phyloP scores from a whole-genome alignment of 2,113 vertebrate genomes.

The Macquaria australasica region DNA sequence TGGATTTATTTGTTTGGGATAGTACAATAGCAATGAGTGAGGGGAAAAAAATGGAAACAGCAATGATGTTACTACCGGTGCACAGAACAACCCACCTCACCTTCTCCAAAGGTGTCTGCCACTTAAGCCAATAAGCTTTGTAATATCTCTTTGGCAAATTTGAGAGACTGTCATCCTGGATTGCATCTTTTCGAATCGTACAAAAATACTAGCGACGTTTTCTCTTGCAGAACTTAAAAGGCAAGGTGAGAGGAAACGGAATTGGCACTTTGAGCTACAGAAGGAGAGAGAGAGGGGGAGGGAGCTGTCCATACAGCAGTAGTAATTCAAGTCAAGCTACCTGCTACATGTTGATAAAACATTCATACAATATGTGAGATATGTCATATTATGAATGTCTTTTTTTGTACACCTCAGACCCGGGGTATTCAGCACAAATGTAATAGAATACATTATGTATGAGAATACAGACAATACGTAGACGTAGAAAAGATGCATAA shows the following conservation, averaged over 20 bases:
- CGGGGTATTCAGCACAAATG: conserved; percentile 53
- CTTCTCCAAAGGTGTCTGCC: conserved; percentile 63
- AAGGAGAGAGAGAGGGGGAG: conserved; percentile 54
- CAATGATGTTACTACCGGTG: conserved; percentile 76
- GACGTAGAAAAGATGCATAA: conserved; percentile 56
- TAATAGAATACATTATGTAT: conserved; percentile 63
- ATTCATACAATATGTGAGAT: conserved; percentile 74
- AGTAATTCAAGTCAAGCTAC: conserved; percentile 76
- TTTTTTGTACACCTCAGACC: conserved; percentile 49
- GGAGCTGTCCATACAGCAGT: conserved; percentile 74
- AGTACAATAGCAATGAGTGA: conserved; percentile 80
- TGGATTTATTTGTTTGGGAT: conserved; percentile 81
- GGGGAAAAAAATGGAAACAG: conserved; percentile 59
- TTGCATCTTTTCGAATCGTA: conserved; percentile 62
- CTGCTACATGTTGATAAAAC: conserved; percentile 77
- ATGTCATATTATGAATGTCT: conserved; percentile 49
- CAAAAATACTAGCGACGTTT: conserved; percentile 75
- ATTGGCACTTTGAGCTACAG: conserved; percentile 76
- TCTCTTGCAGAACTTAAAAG: conserved; percentile 71
- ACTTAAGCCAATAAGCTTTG: conserved; percentile 66
- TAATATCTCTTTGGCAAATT: conserved; percentile 80
- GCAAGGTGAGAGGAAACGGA: conserved; percentile 64
- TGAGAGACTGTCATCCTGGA: conserved; percentile 56
- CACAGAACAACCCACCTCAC: conserved; percentile 68
- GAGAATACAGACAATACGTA: conserved; percentile 33